Evolutionary conservation across 2,888 invertebrate genomes (phyloP).

Genomic region (Pecten maximus): DNA sequence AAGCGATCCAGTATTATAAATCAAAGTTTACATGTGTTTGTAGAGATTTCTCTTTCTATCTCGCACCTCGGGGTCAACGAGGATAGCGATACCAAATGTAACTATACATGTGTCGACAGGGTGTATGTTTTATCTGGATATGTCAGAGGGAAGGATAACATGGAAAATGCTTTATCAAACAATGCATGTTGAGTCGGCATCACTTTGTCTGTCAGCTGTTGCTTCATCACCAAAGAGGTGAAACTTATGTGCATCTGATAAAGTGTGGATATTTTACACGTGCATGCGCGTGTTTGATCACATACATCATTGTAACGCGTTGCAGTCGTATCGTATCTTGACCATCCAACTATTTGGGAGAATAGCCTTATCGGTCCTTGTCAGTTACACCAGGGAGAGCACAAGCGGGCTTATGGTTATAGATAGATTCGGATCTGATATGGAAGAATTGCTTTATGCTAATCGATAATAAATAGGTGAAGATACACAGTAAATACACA

Average conservation of each 20-base stretch:
- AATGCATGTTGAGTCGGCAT: neutral
- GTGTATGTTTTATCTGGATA: neutral
- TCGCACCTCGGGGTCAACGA: neutral
- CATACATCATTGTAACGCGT: neutral
- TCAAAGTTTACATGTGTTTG: slow-evolving; percentile 25
- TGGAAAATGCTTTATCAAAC: slow-evolving; percentile 5
- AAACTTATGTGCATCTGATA: slow-evolving; percentile 17
- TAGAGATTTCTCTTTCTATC: neutral
- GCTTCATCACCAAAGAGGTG: neutral
- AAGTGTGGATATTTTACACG: neutral
- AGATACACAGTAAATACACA: neutral
- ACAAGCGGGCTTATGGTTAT: neutral
- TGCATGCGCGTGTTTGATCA: slow-evolving; percentile 3
- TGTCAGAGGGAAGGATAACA: slow-evolving; percentile 23
- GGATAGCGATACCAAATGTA: neutral
- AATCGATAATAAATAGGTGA: neutral
- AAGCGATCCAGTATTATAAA: neutral
- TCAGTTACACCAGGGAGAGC: neutral
- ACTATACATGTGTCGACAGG: neutral
- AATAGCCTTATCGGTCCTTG: neutral
- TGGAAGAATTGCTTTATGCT: neutral
- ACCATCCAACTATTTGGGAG: slow-evolving; percentile 14
- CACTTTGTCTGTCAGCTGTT: slow-evolving; percentile 21
- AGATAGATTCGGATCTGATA: neutral
- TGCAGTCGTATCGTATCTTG: neutral